Evolutionary conservation across 2,888 invertebrate genomes (phyloP).

Genomic region (Cantharis rufa): DNA sequence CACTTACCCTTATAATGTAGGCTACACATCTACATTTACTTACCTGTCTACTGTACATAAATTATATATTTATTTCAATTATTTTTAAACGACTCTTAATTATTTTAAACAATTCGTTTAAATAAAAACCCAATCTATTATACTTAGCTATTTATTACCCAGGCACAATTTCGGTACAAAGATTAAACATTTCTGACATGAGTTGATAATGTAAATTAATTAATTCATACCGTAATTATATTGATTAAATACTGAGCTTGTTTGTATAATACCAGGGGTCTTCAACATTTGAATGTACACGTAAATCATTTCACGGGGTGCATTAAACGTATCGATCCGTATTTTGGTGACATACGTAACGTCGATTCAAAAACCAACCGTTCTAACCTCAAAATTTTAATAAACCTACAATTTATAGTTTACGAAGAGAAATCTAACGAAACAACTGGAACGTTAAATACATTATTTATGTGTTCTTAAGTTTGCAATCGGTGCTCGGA

Average conservation of each 20-base stretch:
- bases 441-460: not conserved
- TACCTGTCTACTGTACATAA: slow-evolving; percentile 27
- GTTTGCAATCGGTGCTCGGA: not conserved
- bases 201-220: not conserved
- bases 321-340: not conserved
- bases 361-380: not conserved
- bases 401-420: not conserved
- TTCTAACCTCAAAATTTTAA: not conserved
- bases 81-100: not conserved
- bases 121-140: not conserved
- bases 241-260: not conserved
- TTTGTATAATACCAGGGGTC: not conserved
- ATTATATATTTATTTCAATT: slow-evolving; percentile 30
- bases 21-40: slow-evolving; percentile 9
- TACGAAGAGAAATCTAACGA: not conserved
- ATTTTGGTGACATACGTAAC: not conserved
- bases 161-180: not conserved
- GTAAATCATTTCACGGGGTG: not conserved
- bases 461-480: not conserved
- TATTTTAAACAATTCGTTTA: not conserved
- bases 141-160: not conserved
- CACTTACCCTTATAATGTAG: slow-evolving; percentile 13
- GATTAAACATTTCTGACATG: not conserved
- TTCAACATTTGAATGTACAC: not conserved
- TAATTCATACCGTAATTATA: not conserved